These are phyloP conservation scores for Coregonus ussuriensis DNA, from an alignment of 2,797 vertebrate species.

Conservation along the genomic window DNA sequence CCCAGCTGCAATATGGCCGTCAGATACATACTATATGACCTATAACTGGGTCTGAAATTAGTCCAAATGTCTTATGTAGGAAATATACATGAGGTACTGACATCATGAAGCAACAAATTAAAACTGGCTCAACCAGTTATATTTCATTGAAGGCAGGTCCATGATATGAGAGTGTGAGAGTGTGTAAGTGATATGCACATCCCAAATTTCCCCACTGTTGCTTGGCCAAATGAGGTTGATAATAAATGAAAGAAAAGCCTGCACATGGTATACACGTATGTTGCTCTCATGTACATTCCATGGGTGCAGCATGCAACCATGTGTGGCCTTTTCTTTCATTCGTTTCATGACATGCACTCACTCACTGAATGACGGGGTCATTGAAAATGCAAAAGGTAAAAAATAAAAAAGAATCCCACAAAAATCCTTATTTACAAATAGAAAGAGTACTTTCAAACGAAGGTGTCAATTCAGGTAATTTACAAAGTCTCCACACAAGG, in stretches of 20 bases:
- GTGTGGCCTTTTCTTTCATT: background rate
- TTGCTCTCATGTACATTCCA: background rate
- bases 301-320: background rate
- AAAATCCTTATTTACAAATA: constrained; percentile 30
- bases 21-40: background rate
- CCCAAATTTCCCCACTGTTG: background rate
- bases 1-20: background rate
- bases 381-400: background rate
- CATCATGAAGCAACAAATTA: background rate
- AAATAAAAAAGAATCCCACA: background rate
- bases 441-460: constrained; percentile 12
- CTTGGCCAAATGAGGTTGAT: background rate
- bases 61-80: background rate
- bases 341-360: background rate
- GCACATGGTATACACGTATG: background rate
- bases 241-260: background rate
- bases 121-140: background rate
- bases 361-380: background rate
- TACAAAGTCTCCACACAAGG: constrained; percentile 49
- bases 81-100: background rate
- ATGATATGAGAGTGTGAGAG: no score
- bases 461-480: constrained; percentile 45
- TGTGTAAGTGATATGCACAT: no score
- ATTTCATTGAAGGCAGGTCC: background rate
- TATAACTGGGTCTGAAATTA: background rate